Conservation (phyloP, 1,140 invertebrate genomes). For the Bicyclus anynana region DNA sequence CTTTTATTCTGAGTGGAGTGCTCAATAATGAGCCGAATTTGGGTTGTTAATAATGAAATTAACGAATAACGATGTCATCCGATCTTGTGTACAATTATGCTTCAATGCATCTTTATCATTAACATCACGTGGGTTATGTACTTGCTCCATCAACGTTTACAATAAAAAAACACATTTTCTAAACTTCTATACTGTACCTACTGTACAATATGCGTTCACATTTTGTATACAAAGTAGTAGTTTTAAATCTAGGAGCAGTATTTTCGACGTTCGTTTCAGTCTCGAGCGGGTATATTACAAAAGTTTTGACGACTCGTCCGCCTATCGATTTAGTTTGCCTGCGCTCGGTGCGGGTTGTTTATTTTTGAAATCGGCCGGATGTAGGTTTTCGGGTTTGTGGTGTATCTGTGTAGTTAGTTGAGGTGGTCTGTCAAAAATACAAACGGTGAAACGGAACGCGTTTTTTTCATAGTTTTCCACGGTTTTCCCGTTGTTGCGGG, state of each 20-base stretch:
- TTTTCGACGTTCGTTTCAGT: background rate
- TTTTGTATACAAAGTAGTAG: background rate
- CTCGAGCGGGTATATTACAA: slow-evolving; percentile 42
- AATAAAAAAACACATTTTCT: too few species aligned
- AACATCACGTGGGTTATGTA: too few species aligned
- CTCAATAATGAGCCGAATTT: too few species aligned
- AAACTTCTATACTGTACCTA: too few species aligned
- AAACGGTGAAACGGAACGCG: slow-evolving; percentile 27
- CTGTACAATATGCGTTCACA: too few species aligned
- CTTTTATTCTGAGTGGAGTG: too few species aligned
- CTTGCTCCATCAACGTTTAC: too few species aligned
- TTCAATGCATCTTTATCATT: too few species aligned
- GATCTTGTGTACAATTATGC: too few species aligned
- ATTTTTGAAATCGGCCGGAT: slow-evolving; percentile 64
- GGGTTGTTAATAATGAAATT: too few species aligned
- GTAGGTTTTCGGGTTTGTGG: slow-evolving; percentile 72
- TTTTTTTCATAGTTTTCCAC: slow-evolving; percentile 25
- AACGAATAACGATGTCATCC: too few species aligned
- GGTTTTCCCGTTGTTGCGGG: slow-evolving; percentile 42
- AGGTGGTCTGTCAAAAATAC: slow-evolving; percentile 48
- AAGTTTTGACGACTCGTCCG: slow-evolving; percentile 55
- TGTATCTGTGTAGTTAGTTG: slow-evolving; percentile 58
- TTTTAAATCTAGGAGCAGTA: background rate
- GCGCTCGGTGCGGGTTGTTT: slow-evolving; percentile 53
- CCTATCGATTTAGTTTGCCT: slow-evolving; percentile 58